phyloP scores from a whole-genome alignment of 2,113 vertebrate genomes.

The Blennius ocellaris region DNA sequence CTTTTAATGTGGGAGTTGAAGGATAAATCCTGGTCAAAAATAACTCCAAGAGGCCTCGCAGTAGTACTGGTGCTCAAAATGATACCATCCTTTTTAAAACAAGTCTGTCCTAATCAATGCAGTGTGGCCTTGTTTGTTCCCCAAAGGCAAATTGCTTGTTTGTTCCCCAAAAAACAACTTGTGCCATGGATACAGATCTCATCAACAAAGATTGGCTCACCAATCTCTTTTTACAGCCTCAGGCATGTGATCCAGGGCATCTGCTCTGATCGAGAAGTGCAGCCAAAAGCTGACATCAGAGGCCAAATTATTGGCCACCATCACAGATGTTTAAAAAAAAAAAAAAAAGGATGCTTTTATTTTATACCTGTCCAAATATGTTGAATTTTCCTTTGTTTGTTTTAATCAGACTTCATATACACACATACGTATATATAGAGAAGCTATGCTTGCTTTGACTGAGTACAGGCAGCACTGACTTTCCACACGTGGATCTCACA shows the following conservation, averaged over 20 bases:
- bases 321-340: too few species aligned
- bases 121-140: slow-evolving; percentile 9
- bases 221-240: slow-evolving; percentile 5
- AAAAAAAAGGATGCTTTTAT: slow-evolving; percentile 15
- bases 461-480: slow-evolving; percentile 64
- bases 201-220: slow-evolving; percentile 7
- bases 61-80: too few species aligned
- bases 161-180: slow-evolving; percentile 1
- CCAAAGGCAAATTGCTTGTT: background rate
- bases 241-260: slow-evolving; percentile 9
- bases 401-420: slow-evolving; percentile 17
- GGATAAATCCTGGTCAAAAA: too few species aligned
- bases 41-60: too few species aligned
- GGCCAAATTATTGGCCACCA: slow-evolving; percentile 1
- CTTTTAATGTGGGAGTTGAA: too few species aligned
- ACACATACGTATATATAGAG: slow-evolving; percentile 22
- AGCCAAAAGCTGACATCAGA: slow-evolving; percentile 41
- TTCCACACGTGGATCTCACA: slow-evolving; percentile 62
- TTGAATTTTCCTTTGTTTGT: slow-evolving; percentile 58
- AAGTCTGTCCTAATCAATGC: slow-evolving; percentile 4
- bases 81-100: too few species aligned
- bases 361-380: too few species aligned
- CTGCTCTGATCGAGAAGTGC: slow-evolving; percentile 17
- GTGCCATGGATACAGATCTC: slow-evolving; percentile 1
- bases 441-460: slow-evolving; percentile 63